A percentile compares a stretch with the other conserved stretches of the same genome.
Evolutionary conservation across 2,888 invertebrate species (phyloP).

Genomic region (Andrena hattorfiana): DNA sequence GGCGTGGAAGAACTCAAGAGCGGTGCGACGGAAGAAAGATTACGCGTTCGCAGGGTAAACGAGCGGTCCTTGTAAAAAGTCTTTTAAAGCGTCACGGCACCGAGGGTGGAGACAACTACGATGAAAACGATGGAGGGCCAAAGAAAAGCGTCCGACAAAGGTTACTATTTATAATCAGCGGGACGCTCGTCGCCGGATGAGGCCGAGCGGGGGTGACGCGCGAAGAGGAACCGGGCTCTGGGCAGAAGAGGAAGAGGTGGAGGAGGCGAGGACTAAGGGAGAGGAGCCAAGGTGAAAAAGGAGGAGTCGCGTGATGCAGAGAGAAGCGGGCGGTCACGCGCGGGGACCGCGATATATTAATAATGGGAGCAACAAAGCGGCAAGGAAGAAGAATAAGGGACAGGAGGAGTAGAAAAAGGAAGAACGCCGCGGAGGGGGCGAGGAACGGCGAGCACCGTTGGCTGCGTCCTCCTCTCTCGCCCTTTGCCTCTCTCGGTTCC

Average conservation of each 20-base stretch:
- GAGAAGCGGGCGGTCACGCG: constrained; percentile 60
- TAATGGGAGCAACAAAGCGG: constrained; percentile 80
- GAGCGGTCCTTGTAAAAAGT: constrained; percentile 43
- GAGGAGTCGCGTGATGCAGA: constrained; percentile 41
- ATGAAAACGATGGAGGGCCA: constrained; percentile 72
- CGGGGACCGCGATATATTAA: constrained; percentile 79
- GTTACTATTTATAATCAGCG: constrained; percentile 83
- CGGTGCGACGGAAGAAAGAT: constrained; percentile 22
- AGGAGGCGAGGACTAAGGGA: constrained; percentile 41
- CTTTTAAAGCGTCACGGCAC: constrained; percentile 19
- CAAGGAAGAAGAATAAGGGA: constrained; percentile 76
- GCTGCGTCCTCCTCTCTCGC: constrained; percentile 54
- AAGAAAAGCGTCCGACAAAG: constrained; percentile 82
- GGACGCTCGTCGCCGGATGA: constrained; percentile 68
- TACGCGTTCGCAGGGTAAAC: constrained; percentile 39
- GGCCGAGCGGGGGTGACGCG: constrained; percentile 64
- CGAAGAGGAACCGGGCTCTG: constrained; percentile 27
- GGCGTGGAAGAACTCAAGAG: constrained; percentile 5
- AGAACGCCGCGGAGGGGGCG: constrained; percentile 27
- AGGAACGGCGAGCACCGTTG: constrained; percentile 43
- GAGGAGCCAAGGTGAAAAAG: constrained; percentile 53
- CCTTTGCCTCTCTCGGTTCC: constrained; percentile 64
- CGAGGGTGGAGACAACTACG: constrained; percentile 64
- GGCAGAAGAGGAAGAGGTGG: constrained; percentile 25
- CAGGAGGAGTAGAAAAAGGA: constrained; percentile 54